Evolutionary conservation across 2,113 vertebrate genomes (phyloP).

Genomic region (Perca fluviatilis): DNA sequence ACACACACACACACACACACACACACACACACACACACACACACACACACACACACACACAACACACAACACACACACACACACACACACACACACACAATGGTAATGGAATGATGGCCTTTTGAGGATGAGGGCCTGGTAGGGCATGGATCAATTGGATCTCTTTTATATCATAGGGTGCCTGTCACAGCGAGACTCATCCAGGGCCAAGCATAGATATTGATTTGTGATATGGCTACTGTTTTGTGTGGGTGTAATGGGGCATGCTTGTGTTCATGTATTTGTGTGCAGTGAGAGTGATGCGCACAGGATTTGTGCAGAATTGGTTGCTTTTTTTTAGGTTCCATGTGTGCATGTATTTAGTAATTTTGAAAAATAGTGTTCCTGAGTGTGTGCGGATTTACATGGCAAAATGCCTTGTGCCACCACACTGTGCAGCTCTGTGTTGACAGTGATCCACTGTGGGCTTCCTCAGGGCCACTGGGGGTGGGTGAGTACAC

Average conservation of each 20-base stretch:
- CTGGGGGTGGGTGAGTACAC: slow-evolving; percentile 96
- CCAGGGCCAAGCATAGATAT: slow-evolving; percentile 85
- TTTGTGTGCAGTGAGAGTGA: slow-evolving; percentile 58
- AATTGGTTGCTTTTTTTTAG: slow-evolving; percentile 28
- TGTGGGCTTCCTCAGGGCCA: slow-evolving; percentile 95
- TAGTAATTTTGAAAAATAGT: slow-evolving; percentile 19
- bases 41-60: no score
- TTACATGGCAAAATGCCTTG: slow-evolving; percentile 41
- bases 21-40: no score
- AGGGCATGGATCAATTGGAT: slow-evolving; percentile 93
- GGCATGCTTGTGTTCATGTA: slow-evolving; percentile 67
- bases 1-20: no score
- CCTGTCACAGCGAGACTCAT: slow-evolving; percentile 86
- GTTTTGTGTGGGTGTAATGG: slow-evolving; percentile 82
- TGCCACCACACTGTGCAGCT: slow-evolving; percentile 66
- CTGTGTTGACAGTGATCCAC: slow-evolving; percentile 96
- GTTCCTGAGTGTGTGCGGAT: slow-evolving; percentile 4
- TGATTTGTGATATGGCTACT: slow-evolving; percentile 88
- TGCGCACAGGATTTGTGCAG: not conserved
- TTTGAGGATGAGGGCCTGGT: slow-evolving; percentile 92
- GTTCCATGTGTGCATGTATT: slow-evolving; percentile 71
- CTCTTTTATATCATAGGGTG: slow-evolving; percentile 86
- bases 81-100: no score
- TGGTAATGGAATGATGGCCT: slow-evolving; percentile 94
- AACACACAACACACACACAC: no score